These are phyloP conservation scores for Taenioides sp. DNA, from an alignment of 2,797 vertebrate species.

Conservation along the genomic window DNA sequence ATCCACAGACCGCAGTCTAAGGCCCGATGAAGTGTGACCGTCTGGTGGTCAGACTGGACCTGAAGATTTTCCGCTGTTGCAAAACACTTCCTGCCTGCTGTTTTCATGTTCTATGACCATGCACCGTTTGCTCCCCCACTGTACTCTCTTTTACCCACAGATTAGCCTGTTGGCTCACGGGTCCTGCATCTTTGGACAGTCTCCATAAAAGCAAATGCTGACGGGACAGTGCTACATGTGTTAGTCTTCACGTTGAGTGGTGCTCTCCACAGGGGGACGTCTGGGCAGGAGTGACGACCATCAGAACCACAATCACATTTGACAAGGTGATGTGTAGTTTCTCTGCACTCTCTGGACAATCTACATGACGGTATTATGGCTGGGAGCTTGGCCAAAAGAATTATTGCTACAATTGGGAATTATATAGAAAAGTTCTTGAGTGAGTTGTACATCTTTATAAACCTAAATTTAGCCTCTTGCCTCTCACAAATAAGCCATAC, in stretches of 20 bases:
- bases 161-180: constrained; percentile 68
- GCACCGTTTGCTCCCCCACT: constrained; percentile 68
- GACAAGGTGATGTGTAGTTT: constrained; percentile 75
- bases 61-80: constrained; percentile 79
- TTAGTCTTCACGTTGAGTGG: constrained; percentile 74
- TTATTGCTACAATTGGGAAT: constrained; percentile 36
- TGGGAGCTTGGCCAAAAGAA: constrained; percentile 50
- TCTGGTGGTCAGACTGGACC: constrained; percentile 77
- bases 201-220: constrained; percentile 68
- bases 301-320: constrained; percentile 70
- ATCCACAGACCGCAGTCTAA: constrained; percentile 73
- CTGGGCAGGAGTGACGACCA: constrained; percentile 64
- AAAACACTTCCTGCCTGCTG: constrained; percentile 80
- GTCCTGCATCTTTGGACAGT: constrained; percentile 62
- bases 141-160: constrained; percentile 71
- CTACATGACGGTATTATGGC: constrained; percentile 59
- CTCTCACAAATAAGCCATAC: constrained; percentile 59
- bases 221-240: constrained; percentile 72
- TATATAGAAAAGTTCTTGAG: constrained; percentile 23
- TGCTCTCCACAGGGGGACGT: constrained; percentile 65
- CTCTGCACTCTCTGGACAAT: constrained; percentile 58
- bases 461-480: constrained; percentile 41
- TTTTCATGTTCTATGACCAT: constrained; percentile 74
- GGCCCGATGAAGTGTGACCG: constrained; percentile 78
- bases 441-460: constrained; percentile 33